Base-by-base conservation (phyloP, 1,140 invertebrate genomes). In the Leptoteleia sp. region DNA sequence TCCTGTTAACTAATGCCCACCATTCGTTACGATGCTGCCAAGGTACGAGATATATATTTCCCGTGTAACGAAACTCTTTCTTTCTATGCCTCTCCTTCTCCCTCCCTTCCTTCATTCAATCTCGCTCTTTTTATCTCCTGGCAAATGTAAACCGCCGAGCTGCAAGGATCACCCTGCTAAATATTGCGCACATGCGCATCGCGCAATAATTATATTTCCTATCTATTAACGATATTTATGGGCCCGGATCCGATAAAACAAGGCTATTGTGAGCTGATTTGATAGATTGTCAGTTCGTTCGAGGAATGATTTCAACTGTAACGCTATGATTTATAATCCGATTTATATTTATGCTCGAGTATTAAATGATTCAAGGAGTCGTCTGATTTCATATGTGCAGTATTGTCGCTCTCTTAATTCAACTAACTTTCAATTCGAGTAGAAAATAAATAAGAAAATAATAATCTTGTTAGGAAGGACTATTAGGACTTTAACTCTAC, bases 1-100 rank as follows among this genome's bases (percentile, higher is more conserved):
- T 89, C 85, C 87, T 87, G 88, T 89, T 90, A 89, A 90, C 88
- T 89, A 90, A 90, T 90, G 87, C 83, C 84, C 71, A 59, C 85
- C 84, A 89, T 90, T 89, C 86, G 82, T 90, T 90, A 89, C 86
- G 83, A 85, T 85, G 80, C 82, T 84, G 76, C 76, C 80, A 79
- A 57, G 80, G 57, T 75, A 68, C 71, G 76, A 82, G 81, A 81
- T 81, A 81, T 81, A 81, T 78, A 77, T 81, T 81, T 78, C 64
- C 75, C 79, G 52, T 81, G 79, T 79, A 81, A 81, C 76, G 75
- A 81, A 78, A 81, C 79, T 81, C 79, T 76, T 78, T 79, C 76
- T 80, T 75, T 80, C 65, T 25, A 19, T 55, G 11, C 43, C 50
- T 59, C 22, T 50, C 42, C 50, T 61, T 70, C 62, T 33, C 50